These are phyloP conservation scores for Lethrus apterus DNA, from an alignment of 1,140 invertebrate genomes.

Conservation along the genomic window DNA sequence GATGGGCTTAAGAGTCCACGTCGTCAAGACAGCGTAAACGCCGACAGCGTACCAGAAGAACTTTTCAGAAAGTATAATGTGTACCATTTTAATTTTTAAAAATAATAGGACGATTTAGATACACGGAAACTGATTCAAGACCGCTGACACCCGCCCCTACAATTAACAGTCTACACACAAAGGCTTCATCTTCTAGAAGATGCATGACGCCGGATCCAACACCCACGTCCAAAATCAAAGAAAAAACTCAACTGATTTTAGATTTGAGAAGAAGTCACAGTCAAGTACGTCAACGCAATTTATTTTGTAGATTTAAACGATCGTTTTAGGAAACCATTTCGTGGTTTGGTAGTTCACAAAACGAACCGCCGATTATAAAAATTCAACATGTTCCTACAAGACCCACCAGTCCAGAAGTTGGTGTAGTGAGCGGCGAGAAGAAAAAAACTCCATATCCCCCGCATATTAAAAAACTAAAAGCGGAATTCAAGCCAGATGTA, in stretches of 20 bases:
- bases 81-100: neutral
- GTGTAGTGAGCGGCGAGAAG: neutral
- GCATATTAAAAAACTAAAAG: neutral
- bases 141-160: conserved; percentile 67
- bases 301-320: neutral
- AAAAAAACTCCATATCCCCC: neutral
- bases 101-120: conserved; percentile 48
- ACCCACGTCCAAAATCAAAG: conserved; percentile 26
- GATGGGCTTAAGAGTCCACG: too few species aligned
- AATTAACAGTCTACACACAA: conserved; percentile 51
- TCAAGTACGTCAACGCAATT: conserved; percentile 39
- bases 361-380: conserved; percentile 29
- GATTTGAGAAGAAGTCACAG: conserved; percentile 51
- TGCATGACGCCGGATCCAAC: conserved; percentile 47
- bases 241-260: conserved; percentile 41
- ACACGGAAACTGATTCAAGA: conserved; percentile 71
- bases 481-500: too few species aligned
- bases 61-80: conserved; percentile 43
- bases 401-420: conserved; percentile 14
- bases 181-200: conserved; percentile 39
- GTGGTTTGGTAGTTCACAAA: conserved; percentile 23
- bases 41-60: conserved; percentile 48
- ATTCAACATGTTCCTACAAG: conserved; percentile 30
- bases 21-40: too few species aligned
- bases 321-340: conserved; percentile 27